Evolutionary conservation across 2,797 vertebrate species (phyloP).

Genomic region (Xiphorhynchus erythropygius): DNA sequence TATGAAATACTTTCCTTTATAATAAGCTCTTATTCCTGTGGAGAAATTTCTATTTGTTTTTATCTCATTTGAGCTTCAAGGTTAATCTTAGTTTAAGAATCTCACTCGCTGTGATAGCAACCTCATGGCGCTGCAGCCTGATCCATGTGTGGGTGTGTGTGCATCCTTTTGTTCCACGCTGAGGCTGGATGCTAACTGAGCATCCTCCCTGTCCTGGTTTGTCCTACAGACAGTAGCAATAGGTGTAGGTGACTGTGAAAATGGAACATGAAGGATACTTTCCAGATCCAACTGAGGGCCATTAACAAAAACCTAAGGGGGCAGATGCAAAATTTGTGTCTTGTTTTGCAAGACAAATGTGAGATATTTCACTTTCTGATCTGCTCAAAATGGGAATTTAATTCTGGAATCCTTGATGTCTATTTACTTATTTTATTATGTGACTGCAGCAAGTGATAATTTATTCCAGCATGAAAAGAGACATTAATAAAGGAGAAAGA

Average conservation of each 20-base stretch:
- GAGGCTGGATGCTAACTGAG: constrained; percentile 59
- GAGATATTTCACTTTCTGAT: neutral
- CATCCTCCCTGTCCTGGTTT: constrained; percentile 32
- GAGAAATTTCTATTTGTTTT: constrained; percentile 86
- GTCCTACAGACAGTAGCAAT: constrained; percentile 24
- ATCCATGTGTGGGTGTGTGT: neutral
- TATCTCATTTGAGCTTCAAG: constrained; percentile 82
- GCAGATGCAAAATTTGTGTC: neutral
- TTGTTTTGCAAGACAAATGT: neutral
- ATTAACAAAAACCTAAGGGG: neutral
- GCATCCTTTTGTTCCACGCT: constrained; percentile 45
- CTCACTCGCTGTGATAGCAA: constrained; percentile 68
- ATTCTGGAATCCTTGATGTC: constrained; percentile 5
- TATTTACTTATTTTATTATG: constrained; percentile 32
- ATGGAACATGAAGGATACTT: constrained; percentile 30
- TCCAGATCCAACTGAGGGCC: constrained; percentile 5
- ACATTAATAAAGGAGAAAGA: neutral
- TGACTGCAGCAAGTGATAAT: constrained; percentile 19
- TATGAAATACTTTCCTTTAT: constrained; percentile 79
- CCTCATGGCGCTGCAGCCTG: constrained; percentile 61
- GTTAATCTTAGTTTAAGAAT: constrained; percentile 84
- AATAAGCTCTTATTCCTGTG: constrained; percentile 81
- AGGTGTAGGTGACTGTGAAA: constrained; percentile 31
- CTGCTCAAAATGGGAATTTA: neutral
- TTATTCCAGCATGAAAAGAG: constrained; percentile 23